phyloP scores from a whole-genome alignment of 2,888 invertebrate genomes.

The Listrodromus nycthemerus region DNA sequence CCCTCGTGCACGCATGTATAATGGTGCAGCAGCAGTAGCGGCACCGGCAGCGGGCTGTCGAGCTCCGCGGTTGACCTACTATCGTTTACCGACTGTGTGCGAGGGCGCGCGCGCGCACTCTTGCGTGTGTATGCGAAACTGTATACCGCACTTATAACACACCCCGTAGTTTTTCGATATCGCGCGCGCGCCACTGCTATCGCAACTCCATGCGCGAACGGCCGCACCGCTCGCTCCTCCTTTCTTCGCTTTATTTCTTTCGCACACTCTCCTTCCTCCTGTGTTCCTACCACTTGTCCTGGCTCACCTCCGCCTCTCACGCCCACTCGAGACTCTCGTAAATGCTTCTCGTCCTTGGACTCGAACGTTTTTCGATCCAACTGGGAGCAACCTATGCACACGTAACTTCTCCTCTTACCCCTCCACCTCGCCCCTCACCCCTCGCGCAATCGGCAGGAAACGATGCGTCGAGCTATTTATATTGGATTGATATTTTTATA shows the following conservation, averaged over 20 bases:
- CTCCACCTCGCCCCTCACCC: neutral
- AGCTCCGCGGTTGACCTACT: constrained; percentile 68
- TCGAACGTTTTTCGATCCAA: constrained; percentile 51
- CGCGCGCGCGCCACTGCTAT: constrained; percentile 15
- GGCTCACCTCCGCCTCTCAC: constrained; percentile 24
- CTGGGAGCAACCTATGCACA: constrained; percentile 48
- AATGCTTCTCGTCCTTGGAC: constrained; percentile 57
- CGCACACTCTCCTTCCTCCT: constrained; percentile 19
- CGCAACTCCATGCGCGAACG: constrained; percentile 32
- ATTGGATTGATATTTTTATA: constrained; percentile 28
- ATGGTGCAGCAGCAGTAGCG: constrained; percentile 65
- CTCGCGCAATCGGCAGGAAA: constrained; percentile 43
- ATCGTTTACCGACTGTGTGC: constrained; percentile 43
- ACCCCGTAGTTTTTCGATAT: constrained; percentile 30
- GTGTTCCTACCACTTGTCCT: constrained; percentile 35
- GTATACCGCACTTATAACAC: constrained; percentile 31
- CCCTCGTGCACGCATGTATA: constrained; percentile 66
- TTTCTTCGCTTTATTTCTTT: constrained; percentile 29
- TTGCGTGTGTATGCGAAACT: constrained; percentile 1
- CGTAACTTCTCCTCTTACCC: neutral
- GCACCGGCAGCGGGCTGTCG: constrained; percentile 45
- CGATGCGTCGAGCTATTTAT: constrained; percentile 50
- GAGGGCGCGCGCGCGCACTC: neutral
- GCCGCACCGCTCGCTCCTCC: constrained; percentile 15
- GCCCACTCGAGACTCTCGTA: constrained; percentile 1